Conservation (phyloP, 2,888 invertebrate species). For the Dryobota labecula region DNA sequence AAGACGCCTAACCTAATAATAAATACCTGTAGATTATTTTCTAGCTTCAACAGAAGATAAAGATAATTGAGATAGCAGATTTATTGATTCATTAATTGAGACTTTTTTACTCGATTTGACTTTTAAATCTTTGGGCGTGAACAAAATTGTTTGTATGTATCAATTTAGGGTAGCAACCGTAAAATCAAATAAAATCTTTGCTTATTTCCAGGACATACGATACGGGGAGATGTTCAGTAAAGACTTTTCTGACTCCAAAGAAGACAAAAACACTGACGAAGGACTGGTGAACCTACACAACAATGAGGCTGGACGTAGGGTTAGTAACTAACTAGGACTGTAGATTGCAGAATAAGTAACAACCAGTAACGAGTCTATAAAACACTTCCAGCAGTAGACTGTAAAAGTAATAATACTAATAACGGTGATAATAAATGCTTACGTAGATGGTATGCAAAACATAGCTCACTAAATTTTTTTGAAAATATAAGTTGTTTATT, state of each 20-base stretch:
- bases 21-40: not conserved
- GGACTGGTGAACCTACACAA: constrained; percentile 98
- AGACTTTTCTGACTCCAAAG: constrained; percentile 96
- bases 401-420: no score
- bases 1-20: not conserved
- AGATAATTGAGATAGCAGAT: no score
- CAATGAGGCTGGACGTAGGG: constrained; percentile 97
- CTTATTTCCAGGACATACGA: constrained; percentile 92
- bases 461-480: no score
- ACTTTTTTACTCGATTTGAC: no score
- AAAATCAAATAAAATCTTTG: not conserved
- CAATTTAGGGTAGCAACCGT: not conserved
- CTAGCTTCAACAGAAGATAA: not conserved
- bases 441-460: no score
- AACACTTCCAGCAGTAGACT: no score
- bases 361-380: no score
- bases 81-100: no score
- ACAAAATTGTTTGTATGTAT: not conserved
- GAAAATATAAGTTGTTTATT: no score
- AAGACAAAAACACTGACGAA: constrained; percentile 93
- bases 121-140: not conserved
- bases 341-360: no score
- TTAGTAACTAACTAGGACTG: no score
- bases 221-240: constrained; percentile 96
- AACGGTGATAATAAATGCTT: no score